Conservation (phyloP, 2,888 invertebrate genomes). For the Cryptocephalus moraei region DNA sequence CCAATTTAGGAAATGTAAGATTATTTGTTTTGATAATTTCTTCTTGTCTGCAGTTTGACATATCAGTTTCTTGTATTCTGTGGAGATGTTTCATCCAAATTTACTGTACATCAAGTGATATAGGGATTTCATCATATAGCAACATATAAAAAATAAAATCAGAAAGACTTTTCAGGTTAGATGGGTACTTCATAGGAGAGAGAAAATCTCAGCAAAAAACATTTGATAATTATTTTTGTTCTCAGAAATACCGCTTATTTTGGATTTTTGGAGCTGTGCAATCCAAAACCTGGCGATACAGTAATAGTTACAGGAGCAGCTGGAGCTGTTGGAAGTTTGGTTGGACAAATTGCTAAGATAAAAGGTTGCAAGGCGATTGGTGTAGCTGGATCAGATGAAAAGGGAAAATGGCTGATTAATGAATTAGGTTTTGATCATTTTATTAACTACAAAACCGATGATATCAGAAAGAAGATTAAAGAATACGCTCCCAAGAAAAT, state of each 20-base stretch:
- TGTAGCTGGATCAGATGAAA: conserved; percentile 59
- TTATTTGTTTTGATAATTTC: too few species aligned
- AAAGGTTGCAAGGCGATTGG: conserved; percentile 61
- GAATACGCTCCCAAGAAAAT: conserved; percentile 58
- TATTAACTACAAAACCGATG: conserved; percentile 60
- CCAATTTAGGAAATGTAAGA: too few species aligned
- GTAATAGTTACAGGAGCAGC: conserved; percentile 65
- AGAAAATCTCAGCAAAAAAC: neutral
- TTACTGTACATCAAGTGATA: too few species aligned
- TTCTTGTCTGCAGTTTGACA: too few species aligned
- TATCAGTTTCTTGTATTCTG: too few species aligned
- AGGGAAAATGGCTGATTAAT: conserved; percentile 54
- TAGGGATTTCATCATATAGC: too few species aligned
- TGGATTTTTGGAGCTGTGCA: conserved; percentile 59
- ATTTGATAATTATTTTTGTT: conserved; percentile 1
- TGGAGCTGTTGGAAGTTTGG: conserved; percentile 68
- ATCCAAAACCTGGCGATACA: conserved; percentile 61
- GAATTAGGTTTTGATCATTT: conserved; percentile 57
- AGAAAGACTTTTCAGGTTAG: neutral
- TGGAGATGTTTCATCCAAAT: too few species aligned
- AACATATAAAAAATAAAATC: too few species aligned
- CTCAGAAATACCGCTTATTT: conserved; percentile 63
- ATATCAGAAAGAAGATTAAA: conserved; percentile 45
- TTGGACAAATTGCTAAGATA: conserved; percentile 70
- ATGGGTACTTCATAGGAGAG: too few species aligned